Conservation (phyloP, 2,888 invertebrate genomes). For the Liopterus haemorrhoidalis region DNA sequence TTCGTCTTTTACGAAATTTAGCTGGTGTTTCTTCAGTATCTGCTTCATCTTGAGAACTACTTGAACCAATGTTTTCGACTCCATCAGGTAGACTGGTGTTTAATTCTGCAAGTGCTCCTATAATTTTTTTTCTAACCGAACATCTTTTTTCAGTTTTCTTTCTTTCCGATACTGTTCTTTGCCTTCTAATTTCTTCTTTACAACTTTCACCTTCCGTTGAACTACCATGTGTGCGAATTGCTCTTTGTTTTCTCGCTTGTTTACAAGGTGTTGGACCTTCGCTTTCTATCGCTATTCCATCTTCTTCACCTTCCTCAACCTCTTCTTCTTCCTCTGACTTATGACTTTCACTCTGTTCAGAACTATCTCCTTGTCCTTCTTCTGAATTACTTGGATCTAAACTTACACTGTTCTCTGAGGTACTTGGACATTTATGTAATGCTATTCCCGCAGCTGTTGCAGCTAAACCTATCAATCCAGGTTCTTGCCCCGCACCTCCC, state of each 20-base stretch:
- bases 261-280: conserved; percentile 51
- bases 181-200: conserved; percentile 25
- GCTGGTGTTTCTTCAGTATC: conserved; percentile 44
- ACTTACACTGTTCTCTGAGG: conserved; percentile 74
- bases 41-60: conserved; percentile 49
- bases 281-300: conserved; percentile 42
- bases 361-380: conserved; percentile 65
- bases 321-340: conserved; percentile 48
- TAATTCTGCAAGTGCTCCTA: conserved; percentile 43
- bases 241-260: conserved; percentile 42
- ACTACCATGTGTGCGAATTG: conserved; percentile 31
- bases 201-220: conserved; percentile 34
- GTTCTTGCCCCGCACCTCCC: conserved; percentile 48
- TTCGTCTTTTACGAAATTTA: conserved; percentile 45
- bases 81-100: conserved; percentile 48
- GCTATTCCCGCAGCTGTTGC: conserved; percentile 46
- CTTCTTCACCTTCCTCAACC: conserved; percentile 45
- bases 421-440: conserved; percentile 55
- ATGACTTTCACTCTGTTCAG: conserved; percentile 51
- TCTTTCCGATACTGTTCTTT: conserved; percentile 25
- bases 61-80: conserved; percentile 50
- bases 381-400: conserved; percentile 76
- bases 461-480: conserved; percentile 43
- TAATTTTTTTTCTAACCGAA: conserved; percentile 49
- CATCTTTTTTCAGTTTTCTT: conserved; percentile 49